A percentile compares a stretch with the other conserved stretches of the same genome.
These are phyloP conservation scores for Drosophila bifasciata DNA, from an alignment of 1,140 invertebrate genomes.

Conservation along the genomic window DNA sequence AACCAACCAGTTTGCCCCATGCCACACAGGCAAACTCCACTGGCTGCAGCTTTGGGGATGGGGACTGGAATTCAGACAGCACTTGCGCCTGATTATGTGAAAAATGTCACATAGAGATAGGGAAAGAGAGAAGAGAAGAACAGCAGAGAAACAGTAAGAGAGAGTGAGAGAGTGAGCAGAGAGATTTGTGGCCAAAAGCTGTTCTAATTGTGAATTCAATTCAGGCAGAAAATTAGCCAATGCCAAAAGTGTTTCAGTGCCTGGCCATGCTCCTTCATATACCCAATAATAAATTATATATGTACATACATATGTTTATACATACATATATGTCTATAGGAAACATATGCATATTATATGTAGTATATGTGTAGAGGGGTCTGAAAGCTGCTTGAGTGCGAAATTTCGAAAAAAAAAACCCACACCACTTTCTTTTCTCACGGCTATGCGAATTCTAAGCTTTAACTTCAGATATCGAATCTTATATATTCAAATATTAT, in stretches of 20 bases:
- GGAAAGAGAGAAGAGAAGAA: constrained; percentile 23
- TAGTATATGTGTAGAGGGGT: constrained; percentile 10
- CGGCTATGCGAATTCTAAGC: too few relatives aligned
- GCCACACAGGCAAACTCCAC: constrained; percentile 42
- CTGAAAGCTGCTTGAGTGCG: constrained; percentile 13
- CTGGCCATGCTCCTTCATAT: constrained; percentile 18
- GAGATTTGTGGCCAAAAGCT: constrained; percentile 22
- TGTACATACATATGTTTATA: background rate
- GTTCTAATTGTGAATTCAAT: constrained; percentile 68
- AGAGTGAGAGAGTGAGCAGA: constrained; percentile 1
- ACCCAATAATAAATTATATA: constrained; percentile 18
- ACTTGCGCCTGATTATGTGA: constrained; percentile 76
- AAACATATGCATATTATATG: constrained; percentile 16
- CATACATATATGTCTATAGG: background rate
- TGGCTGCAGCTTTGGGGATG: constrained; percentile 11
- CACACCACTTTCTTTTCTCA: too few relatives aligned
- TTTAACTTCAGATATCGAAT: too few relatives aligned
- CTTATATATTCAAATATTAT: too few relatives aligned
- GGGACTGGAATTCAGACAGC: constrained; percentile 70
- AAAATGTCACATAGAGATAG: constrained; percentile 72
- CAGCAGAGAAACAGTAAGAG: constrained; percentile 1
- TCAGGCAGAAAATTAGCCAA: constrained; percentile 74
- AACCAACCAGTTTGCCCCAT: constrained; percentile 54
- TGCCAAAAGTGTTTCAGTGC: constrained; percentile 49
- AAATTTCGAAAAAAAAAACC: background rate